Evolutionary conservation across 2,888 invertebrate species (phyloP), one percentile per base, ranked within the genome.

Genomic region (Alloscopus bannaensis): DNA sequence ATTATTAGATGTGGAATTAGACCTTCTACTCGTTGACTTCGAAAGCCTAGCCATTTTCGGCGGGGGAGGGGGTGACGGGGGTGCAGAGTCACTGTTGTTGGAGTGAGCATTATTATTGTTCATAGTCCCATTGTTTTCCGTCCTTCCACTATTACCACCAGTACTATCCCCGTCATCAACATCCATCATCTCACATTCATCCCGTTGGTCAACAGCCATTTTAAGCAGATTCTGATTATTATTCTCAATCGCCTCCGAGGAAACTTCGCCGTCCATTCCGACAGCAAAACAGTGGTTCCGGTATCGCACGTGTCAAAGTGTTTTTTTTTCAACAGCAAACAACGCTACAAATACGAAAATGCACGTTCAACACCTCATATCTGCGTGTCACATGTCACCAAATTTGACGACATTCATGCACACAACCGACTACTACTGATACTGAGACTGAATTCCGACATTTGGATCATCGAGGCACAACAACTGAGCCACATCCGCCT

Each of bases 201-300:
- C 80, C 50, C 79, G 73, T 42, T 66, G 64, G 57, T 83, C 81
- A n/a, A 80, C 80, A 59, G 81, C 83, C 81, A 81, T 81, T 55
- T 83, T 83, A 20, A 81, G 70, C n/a, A n/a, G n/a, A 68, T 66
- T 76, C 55, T 75, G 55, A 70, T 81, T 83, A 66, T 79, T 81
- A 71, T 83, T 81, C 52, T 80, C 80, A 20, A 76, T 52, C 59
- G 71, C 70, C n/a, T 79, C 79, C 31, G 79, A 79, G 4, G 79
- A 60, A 3, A 79, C 79, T 29, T 71, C 79, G 60, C 79, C 75
- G 69, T 65, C 75, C 72, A 68, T 81, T 40, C 29, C 68, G 18
- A n/a, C n/a, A n/a, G n/a, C n/a, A n/a, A n/a, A n/a, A n/a, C n/a
- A n/a, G n/a, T n/a, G n/a, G n/a, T n/a, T n/a, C n/a, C n/a, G n/a